Evolutionary conservation across 2,113 vertebrate species (phyloP), one percentile per base, ranked within the genome.

Genomic region (Opisthocomus hoazin): DNA sequence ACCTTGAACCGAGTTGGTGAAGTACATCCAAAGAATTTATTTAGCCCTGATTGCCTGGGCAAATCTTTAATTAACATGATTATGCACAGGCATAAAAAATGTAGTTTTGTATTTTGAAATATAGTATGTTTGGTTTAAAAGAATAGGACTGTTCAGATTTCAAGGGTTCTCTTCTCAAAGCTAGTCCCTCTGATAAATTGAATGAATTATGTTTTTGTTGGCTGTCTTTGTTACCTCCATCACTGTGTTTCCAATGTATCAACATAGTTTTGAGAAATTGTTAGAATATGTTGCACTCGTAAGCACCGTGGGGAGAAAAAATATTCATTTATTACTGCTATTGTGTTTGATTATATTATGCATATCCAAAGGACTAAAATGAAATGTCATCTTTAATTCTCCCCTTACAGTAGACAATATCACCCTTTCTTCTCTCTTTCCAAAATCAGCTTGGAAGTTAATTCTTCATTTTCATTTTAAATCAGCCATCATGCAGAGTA

Each of bases 311-410:
- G 95, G 94, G 95, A 95, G 94, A 95, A 96, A 92, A 94, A 69
- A 56, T 7, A 78, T 79, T 92, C 82, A 93, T 84, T 96, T 96
- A 95, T 92, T 96, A 58, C 94, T 73, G 73, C 92, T 96, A 79
- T 96, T 95, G 76, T 78, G 76, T 94, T 94, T 96, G 92, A 96
- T 96, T 97, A 86, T 89, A 87, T 91, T 95, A 86, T 8, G 9
- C 50, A 48, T 93, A 96, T 91, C 90, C 75, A 87, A 86, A 95
- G 63, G 61, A 84, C 90, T 85, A 84, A 93, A 95, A 95, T 76
- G 84, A 94, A 96, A 96, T 70, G 81, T 92, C 95, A 81, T 96
- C 79, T 96, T 96, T 87, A 91, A 94, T 97, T 96, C 91, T 91
- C 70, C 63, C 79, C 73, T 90, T 92, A 92, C 91, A 94, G 94